phyloP scores from a whole-genome alignment of 1,140 invertebrate species.

The Dufourea novaeangliae region DNA sequence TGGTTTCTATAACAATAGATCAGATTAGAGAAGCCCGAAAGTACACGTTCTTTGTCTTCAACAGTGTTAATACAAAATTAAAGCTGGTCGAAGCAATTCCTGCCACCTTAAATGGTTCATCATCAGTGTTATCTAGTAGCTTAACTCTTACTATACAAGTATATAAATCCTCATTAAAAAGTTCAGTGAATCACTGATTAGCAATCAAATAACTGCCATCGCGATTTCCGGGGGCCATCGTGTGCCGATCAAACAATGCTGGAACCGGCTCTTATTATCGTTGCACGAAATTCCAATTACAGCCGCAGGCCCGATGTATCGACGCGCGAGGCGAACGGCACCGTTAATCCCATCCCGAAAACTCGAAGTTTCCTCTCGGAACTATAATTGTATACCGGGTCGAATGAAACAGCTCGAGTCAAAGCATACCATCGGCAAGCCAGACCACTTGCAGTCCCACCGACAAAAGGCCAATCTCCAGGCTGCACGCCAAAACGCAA shows the following conservation, averaged over 20 bases:
- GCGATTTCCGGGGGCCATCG: no score
- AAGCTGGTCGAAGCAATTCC: no score
- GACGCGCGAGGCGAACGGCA: slow-evolving; percentile 39
- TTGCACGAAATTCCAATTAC: slow-evolving; percentile 32
- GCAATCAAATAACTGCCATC: no score
- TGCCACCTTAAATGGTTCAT: no score
- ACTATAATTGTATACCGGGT: slow-evolving; percentile 57
- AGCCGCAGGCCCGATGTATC: slow-evolving; percentile 37
- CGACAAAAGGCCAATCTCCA: slow-evolving; percentile 59
- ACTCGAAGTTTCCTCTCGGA: slow-evolving; percentile 56
- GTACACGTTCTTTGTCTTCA: no score
- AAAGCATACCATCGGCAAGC: slow-evolving; percentile 63
- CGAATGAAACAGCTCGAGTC: slow-evolving; percentile 50
- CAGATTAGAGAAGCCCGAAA: no score
- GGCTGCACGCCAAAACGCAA: slow-evolving; percentile 16
- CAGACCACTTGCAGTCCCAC: slow-evolving; percentile 50
- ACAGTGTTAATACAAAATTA: no score
- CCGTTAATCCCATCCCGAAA: slow-evolving; percentile 56
- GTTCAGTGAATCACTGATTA: no score
- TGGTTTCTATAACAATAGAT: no score
- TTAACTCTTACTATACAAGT: no score
- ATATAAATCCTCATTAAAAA: no score
- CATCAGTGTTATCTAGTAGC: no score
- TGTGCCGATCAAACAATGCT: neutral
- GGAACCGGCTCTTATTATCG: slow-evolving; percentile 7